These are phyloP conservation scores for Artemisiospiza belli DNA, from an alignment of 2,113 vertebrate species.

Conservation along the genomic window DNA sequence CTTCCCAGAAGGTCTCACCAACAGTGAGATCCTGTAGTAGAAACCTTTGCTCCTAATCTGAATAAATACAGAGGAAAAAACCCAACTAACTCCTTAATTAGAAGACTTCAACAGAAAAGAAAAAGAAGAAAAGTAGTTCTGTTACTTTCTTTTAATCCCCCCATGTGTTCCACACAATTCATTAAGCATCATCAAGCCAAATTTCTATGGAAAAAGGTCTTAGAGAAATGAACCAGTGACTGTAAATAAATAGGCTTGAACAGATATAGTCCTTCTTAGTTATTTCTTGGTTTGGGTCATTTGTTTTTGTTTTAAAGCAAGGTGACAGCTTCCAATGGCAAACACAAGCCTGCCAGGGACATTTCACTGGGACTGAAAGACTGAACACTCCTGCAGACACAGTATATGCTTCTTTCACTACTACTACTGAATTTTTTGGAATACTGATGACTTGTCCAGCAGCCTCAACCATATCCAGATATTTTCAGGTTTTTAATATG, in stretches of 20 bases:
- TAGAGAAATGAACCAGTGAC: neutral
- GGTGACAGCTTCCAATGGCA: neutral
- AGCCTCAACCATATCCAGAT: slow-evolving; percentile 26
- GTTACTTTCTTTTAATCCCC: too few relatives aligned
- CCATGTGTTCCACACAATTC: neutral
- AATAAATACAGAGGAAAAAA: neutral
- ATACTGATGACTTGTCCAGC: neutral
- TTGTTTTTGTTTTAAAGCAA: neutral
- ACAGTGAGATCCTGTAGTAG: neutral
- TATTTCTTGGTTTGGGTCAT: neutral
- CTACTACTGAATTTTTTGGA: neutral
- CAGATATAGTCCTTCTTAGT: neutral
- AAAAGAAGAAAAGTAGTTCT: neutral
- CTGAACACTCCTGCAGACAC: neutral
- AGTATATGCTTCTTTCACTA: neutral
- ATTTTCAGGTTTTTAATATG: neutral
- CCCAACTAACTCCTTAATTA: neutral
- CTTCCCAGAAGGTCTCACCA: neutral
- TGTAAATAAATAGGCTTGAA: neutral
- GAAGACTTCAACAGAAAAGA: neutral
- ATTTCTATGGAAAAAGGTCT: neutral
- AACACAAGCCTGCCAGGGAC: neutral
- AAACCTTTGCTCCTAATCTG: neutral
- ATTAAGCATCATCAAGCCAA: neutral
- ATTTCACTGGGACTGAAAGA: neutral